Conservation (phyloP, 2,888 invertebrate genomes). For the Cenopis cana region DNA sequence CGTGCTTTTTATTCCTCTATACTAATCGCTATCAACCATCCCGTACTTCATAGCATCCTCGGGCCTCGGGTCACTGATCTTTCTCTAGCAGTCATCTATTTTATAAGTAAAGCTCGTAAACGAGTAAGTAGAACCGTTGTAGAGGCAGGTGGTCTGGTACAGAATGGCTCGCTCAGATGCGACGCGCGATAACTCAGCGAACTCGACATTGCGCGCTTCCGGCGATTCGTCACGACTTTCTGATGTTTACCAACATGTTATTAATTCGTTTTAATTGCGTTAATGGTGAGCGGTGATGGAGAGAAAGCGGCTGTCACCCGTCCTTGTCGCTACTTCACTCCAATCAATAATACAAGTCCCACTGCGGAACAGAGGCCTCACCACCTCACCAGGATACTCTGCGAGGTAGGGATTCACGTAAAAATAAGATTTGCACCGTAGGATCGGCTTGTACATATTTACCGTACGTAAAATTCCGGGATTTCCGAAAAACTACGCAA, state of each 20-base stretch:
- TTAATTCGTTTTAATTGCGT: conserved; percentile 36
- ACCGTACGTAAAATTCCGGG: too few species aligned
- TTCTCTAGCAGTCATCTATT: too few species aligned
- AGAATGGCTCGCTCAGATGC: background rate
- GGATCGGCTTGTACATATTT: too few species aligned
- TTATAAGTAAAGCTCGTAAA: too few species aligned
- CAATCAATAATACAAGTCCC: background rate
- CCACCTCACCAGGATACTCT: background rate
- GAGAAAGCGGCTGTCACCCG: conserved; percentile 29
- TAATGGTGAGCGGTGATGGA: conserved; percentile 32
- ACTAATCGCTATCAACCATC: too few species aligned
- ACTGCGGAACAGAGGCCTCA: background rate
- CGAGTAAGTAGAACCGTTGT: too few species aligned
- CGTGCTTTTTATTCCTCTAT: too few species aligned
- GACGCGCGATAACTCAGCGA: conserved; percentile 10
- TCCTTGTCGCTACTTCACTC: background rate
- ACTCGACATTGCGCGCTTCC: background rate
- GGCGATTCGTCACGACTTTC: conserved; percentile 29
- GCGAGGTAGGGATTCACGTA: background rate
- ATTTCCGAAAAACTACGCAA: too few species aligned
- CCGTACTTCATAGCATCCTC: too few species aligned
- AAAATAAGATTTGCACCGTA: background rate
- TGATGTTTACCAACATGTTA: conserved; percentile 39
- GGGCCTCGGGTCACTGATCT: too few species aligned
- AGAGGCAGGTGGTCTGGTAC: background rate